Conservation (phyloP, 2,113 vertebrate genomes). For the Poeciliopsis occidentalis region DNA sequence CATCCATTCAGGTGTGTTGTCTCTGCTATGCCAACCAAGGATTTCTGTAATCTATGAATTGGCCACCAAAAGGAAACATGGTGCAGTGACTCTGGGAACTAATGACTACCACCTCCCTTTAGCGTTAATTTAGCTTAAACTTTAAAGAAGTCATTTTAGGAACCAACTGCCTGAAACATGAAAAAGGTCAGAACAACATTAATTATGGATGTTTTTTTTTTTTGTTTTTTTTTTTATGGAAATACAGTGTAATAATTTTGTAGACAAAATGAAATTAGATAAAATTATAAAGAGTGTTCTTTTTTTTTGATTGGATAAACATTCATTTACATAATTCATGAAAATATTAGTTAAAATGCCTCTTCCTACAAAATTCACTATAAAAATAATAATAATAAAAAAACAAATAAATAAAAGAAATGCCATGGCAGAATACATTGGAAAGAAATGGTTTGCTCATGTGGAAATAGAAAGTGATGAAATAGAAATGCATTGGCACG, state of each 20-base stretch:
- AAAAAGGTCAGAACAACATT: neutral
- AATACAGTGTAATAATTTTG: neutral
- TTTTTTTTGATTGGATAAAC: neutral
- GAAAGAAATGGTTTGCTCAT: neutral
- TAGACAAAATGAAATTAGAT: neutral
- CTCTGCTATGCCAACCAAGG: neutral
- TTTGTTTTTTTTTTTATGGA: neutral
- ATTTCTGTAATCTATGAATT: neutral
- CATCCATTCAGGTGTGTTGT: neutral
- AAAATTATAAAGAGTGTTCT: rapidly evolving
- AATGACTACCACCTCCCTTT: neutral
- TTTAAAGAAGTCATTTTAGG: neutral
- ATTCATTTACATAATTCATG: neutral
- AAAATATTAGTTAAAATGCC: no score
- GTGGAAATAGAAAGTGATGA: neutral
- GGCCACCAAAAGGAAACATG: neutral
- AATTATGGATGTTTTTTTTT: neutral
- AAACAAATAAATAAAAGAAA: neutral
- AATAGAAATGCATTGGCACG: neutral
- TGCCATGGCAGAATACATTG: neutral
- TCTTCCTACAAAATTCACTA: no score
- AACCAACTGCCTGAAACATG: neutral
- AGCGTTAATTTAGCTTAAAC: neutral
- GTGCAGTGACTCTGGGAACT: no score
- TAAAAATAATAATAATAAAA: no score